These are phyloP conservation scores for Perithous albicinctus DNA, from an alignment of 2,888 invertebrate genomes.

Conservation along the genomic window DNA sequence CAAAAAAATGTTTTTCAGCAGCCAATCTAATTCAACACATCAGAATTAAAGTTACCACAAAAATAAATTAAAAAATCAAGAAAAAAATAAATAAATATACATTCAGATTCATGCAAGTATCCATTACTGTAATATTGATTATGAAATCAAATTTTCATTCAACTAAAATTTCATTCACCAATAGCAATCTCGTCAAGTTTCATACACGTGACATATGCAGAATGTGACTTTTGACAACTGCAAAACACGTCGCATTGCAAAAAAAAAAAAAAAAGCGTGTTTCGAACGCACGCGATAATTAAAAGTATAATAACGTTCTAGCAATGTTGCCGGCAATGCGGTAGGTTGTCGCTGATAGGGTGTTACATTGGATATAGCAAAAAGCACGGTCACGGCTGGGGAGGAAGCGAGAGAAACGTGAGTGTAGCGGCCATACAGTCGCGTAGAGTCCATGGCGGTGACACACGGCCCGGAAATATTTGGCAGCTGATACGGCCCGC, in stretches of 20 bases:
- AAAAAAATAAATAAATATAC: neutral
- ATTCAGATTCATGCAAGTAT: neutral
- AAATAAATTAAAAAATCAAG: no score
- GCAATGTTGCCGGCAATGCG: constrained; percentile 36
- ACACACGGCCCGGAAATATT: constrained; percentile 82
- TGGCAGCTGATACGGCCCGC: constrained; percentile 82
- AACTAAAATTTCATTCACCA: neutral
- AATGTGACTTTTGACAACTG: neutral
- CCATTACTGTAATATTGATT: neutral
- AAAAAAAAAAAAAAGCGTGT: constrained; percentile 43
- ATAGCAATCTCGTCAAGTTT: neutral
- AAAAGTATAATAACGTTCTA: constrained; percentile 65
- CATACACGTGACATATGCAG: neutral
- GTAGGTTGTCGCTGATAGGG: constrained; percentile 24
- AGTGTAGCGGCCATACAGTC: constrained; percentile 17
- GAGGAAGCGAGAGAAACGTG: constrained; percentile 57
- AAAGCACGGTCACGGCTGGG: constrained; percentile 37
- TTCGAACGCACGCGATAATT: constrained; percentile 58
- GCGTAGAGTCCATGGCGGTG: constrained; percentile 72
- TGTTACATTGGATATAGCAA: constrained; percentile 53
- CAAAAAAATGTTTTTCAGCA: no score
- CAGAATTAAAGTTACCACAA: no score
- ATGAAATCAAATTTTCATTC: neutral
- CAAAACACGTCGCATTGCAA: neutral
- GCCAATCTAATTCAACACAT: no score